phyloP scores from a whole-genome alignment of 2,888 invertebrate species.

The Apodemia zela region DNA sequence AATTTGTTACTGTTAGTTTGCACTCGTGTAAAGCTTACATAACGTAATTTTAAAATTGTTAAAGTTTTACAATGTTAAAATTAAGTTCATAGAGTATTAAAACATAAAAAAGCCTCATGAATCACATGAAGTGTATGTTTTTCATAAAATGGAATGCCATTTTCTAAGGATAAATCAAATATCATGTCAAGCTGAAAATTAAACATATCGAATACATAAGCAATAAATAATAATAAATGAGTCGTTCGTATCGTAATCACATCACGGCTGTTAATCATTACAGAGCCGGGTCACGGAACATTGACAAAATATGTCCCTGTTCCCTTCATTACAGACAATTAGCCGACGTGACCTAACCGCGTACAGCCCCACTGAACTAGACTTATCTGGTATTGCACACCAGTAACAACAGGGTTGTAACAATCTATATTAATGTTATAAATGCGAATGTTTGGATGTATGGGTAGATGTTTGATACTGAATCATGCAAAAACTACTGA shows the following conservation, averaged over 20 bases:
- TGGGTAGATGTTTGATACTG: no score
- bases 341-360: constrained; percentile 33
- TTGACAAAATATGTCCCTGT: constrained; percentile 34
- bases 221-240: constrained; percentile 11
- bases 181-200: not conserved
- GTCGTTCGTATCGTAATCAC: constrained; percentile 23
- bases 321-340: constrained; percentile 36
- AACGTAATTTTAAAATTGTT: no score
- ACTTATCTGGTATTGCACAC: not conserved
- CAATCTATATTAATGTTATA: not conserved
- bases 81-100: no score
- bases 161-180: no score
- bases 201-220: not conserved
- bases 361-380: constrained; percentile 29
- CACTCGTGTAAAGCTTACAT: no score
- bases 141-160: no score
- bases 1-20: no score
- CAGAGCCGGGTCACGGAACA: constrained; percentile 31
- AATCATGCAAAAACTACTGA: no score
- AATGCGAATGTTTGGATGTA: no score
- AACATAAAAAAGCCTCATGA: no score
- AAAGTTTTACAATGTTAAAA: no score
- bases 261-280: constrained; percentile 34
- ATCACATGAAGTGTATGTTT: no score
- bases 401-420: not conserved